phyloP scores from a whole-genome alignment of 2,113 vertebrate genomes.

The Campylomormyrus tamandua region DNA sequence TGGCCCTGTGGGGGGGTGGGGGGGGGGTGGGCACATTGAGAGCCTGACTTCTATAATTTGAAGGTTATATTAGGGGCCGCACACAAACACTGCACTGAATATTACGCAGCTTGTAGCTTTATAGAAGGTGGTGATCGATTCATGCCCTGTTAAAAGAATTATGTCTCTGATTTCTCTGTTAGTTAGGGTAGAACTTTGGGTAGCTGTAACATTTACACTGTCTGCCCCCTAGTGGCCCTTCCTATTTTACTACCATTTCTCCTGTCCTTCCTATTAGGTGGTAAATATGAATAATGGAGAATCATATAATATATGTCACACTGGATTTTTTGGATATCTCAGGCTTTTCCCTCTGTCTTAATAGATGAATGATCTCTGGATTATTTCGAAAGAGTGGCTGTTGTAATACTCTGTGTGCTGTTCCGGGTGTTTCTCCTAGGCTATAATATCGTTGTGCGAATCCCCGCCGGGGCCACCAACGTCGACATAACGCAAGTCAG shows the following conservation, averaged over 20 bases:
- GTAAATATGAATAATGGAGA: neutral
- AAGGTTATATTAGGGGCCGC: neutral
- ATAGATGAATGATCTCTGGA: neutral
- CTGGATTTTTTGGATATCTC: neutral
- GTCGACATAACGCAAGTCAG: slow-evolving; percentile 89
- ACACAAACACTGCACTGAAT: neutral
- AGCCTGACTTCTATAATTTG: neutral
- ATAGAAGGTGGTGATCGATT: neutral
- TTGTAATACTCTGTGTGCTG: neutral
- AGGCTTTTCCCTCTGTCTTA: neutral
- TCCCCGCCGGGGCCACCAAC: slow-evolving; percentile 89
- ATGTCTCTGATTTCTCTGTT: neutral
- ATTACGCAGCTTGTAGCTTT: neutral
- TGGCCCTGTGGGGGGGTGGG: neutral
- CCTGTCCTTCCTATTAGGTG: neutral
- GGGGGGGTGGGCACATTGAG: too few species aligned
- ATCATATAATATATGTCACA: neutral
- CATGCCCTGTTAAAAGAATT: neutral
- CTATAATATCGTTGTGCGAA: slow-evolving; percentile 84
- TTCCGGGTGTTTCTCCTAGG: slow-evolving; percentile 52
- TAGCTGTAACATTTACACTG: slow-evolving; percentile 45
- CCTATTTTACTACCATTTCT: neutral
- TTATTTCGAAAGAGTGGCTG: neutral
- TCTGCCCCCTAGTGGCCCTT: slow-evolving; percentile 67
- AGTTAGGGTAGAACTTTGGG: neutral